Evolutionary conservation across 30 jellyfish, hydroid and myxozoan genomes (phyloP).

Genomic region (Clytia hemisphaerica): DNA sequence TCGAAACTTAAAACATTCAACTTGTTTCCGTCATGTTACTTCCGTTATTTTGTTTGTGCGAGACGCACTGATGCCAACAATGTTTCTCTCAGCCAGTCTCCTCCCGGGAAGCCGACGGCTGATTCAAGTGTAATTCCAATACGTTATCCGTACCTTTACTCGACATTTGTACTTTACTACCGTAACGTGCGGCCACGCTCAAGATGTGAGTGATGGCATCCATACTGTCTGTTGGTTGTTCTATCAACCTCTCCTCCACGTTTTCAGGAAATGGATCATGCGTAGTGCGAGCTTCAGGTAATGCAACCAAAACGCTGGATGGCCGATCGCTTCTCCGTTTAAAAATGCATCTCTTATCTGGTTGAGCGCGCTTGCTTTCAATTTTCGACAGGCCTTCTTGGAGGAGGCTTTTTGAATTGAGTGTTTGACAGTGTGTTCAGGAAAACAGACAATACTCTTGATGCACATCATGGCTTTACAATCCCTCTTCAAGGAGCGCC

Average conservation of each 20-base stretch:
- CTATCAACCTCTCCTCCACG: background rate
- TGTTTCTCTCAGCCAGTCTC: too few relatives aligned
- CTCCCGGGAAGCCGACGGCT: too few relatives aligned
- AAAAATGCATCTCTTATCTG: conserved; percentile 3
- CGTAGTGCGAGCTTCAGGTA: conserved; percentile 13
- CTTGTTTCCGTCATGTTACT: too few relatives aligned
- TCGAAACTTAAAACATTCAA: too few relatives aligned
- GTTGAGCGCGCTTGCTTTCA: conserved; percentile 4
- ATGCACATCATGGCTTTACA: conserved; percentile 17
- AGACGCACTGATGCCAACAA: too few relatives aligned
- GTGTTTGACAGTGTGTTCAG: conserved; percentile 9
- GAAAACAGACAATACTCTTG: conserved; percentile 12
- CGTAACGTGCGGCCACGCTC: conserved; percentile 11
- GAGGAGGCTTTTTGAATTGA: background rate
- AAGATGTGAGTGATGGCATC: conserved; percentile 11
- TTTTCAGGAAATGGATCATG: background rate
- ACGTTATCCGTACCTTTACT: too few relatives aligned
- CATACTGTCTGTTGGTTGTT: background rate
- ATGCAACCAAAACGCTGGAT: conserved; percentile 21
- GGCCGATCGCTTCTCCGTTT: conserved; percentile 12
- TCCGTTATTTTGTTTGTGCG: too few relatives aligned
- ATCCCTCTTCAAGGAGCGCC: conserved; percentile 20
- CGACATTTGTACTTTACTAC: background rate
- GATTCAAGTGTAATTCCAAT: too few relatives aligned
- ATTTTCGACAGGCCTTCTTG: conserved; percentile 15